A percentile compares a stretch with the other conserved stretches of the same genome.
Conservation (phyloP, 2,113 vertebrate species). For the Axis porcinus region DNA sequence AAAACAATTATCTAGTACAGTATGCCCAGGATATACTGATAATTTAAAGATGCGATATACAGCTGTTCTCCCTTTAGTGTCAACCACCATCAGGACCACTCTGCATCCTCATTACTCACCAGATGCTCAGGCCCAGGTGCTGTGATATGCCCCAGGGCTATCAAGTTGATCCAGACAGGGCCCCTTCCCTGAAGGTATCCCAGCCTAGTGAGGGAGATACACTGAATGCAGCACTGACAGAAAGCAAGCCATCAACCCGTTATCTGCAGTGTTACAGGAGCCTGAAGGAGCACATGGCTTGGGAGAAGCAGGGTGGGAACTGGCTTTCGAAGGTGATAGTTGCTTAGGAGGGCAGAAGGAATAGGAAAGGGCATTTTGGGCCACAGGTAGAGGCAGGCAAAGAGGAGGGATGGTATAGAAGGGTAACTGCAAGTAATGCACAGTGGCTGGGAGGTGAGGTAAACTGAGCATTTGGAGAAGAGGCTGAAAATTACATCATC, state of each 20-base stretch:
- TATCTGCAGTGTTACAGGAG: rapidly evolving
- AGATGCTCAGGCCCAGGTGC: background rate
- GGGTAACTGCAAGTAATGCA: background rate
- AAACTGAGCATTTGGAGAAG: background rate
- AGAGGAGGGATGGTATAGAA: background rate
- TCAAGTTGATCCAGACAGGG: background rate
- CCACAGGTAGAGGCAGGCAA: background rate
- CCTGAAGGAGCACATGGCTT: background rate
- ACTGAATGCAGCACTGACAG: background rate
- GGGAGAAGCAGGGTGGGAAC: background rate
- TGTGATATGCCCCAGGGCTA: background rate
- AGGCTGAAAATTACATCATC: background rate
- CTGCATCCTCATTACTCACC: background rate
- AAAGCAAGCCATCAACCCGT: rapidly evolving
- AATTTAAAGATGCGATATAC: background rate
- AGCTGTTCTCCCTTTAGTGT: background rate
- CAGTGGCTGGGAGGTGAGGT: background rate
- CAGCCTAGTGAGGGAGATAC: background rate
- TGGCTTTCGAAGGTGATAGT: background rate
- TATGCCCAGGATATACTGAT: background rate
- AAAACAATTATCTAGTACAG: background rate
- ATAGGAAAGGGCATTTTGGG: background rate
- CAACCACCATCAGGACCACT: background rate
- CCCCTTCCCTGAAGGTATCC: background rate
- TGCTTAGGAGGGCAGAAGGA: background rate